phyloP scores from a whole-genome alignment of 2,888 invertebrate genomes.

The Thyatira batis region DNA sequence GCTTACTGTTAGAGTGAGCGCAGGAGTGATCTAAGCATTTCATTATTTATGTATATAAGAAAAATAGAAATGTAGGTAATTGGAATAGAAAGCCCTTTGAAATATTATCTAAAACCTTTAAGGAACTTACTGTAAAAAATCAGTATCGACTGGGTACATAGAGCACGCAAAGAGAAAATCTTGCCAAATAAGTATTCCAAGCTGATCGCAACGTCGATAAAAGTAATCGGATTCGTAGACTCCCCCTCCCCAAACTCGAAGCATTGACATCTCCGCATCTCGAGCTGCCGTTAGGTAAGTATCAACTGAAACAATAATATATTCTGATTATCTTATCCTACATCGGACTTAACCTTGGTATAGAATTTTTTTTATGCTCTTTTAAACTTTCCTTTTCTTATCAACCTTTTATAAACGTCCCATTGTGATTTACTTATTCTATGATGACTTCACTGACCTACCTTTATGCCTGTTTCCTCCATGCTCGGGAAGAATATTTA shows the following conservation, averaged over 20 bases:
- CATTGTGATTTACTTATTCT: too few relatives aligned
- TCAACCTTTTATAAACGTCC: not conserved
- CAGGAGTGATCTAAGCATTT: too few relatives aligned
- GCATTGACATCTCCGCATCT: slow-evolving; percentile 93
- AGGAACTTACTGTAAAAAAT: slow-evolving; percentile 84
- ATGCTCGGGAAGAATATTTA: slow-evolving; percentile 90
- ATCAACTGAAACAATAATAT: slow-evolving; percentile 62
- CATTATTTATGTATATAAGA: too few relatives aligned
- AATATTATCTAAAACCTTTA: not conserved
- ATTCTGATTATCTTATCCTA: too few relatives aligned
- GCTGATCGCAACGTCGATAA: slow-evolving; percentile 92
- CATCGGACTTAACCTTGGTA: too few relatives aligned
- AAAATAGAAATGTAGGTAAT: too few relatives aligned
- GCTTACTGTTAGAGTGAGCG: too few relatives aligned
- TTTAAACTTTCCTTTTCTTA: not conserved
- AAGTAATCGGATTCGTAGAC: slow-evolving; percentile 95
- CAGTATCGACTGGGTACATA: slow-evolving; percentile 91
- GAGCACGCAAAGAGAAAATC: slow-evolving; percentile 98
- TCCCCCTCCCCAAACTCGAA: slow-evolving; percentile 99
- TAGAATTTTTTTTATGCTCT: not conserved
- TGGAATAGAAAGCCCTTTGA: too few relatives aligned
- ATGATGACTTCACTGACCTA: slow-evolving; percentile 18
- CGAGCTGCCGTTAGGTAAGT: slow-evolving; percentile 86
- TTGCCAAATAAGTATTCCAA: slow-evolving; percentile 98
- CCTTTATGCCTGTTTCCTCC: slow-evolving; percentile 78